Conservation (phyloP, 2,888 invertebrate species). For the Acanthococcus lagerstroemiae region DNA sequence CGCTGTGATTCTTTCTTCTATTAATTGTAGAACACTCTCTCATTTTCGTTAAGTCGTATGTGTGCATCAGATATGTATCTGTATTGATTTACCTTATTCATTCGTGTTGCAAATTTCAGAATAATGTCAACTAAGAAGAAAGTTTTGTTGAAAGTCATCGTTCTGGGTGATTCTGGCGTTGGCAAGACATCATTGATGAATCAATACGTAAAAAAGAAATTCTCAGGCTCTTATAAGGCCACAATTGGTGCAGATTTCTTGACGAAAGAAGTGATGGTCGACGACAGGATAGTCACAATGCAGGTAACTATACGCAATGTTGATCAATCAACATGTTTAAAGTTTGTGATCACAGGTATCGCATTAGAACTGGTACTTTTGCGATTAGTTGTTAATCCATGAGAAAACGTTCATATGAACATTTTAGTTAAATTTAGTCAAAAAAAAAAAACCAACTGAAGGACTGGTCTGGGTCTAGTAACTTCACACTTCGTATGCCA, state of each 20-base stretch:
- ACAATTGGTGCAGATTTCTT: constrained; percentile 99
- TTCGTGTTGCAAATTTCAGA: too few relatives aligned
- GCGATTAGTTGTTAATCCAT: neutral
- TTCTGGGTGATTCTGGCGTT: constrained; percentile 95
- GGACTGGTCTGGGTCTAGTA: too few relatives aligned
- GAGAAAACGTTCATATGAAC: neutral
- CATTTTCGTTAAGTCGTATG: too few relatives aligned
- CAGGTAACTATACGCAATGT: constrained; percentile 48
- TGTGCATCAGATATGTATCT: too few relatives aligned
- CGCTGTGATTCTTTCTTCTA: too few relatives aligned
- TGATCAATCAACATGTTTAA: neutral
- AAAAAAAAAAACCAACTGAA: too few relatives aligned
- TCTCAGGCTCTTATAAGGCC: constrained; percentile 99
- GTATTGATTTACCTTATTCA: too few relatives aligned
- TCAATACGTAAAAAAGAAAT: constrained; percentile 99
- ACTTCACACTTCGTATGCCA: too few relatives aligned
- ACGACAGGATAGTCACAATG: constrained; percentile 97
- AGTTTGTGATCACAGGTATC: neutral
- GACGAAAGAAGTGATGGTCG: constrained; percentile 98
- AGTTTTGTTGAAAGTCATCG: constrained; percentile 92
- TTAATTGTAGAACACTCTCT: too few relatives aligned
- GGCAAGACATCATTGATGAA: constrained; percentile 99
- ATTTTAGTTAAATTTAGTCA: too few relatives aligned
- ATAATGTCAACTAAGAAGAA: constrained; percentile 95
- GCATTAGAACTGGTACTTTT: neutral